Evolutionary conservation across 2,888 invertebrate genomes (phyloP).

Genomic region (Thecophora atra): DNA sequence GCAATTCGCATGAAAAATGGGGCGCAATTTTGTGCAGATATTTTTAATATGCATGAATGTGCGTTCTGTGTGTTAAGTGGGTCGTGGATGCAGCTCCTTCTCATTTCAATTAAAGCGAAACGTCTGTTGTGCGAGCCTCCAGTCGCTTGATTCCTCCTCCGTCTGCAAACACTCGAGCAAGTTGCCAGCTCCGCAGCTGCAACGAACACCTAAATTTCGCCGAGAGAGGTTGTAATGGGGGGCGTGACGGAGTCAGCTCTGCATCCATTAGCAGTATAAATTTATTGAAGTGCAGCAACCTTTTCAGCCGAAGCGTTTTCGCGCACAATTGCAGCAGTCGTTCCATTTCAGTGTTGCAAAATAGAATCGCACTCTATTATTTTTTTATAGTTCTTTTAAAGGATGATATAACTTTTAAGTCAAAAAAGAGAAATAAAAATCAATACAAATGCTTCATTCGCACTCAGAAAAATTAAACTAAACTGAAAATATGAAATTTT

Average conservation of each 20-base stretch:
- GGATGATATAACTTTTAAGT: too few relatives aligned
- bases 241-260: slow-evolving; percentile 33
- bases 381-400: too few relatives aligned
- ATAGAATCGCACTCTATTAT: too few relatives aligned
- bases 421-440: background rate
- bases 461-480: background rate
- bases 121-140: background rate
- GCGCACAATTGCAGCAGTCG: too few relatives aligned
- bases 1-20: too few relatives aligned
- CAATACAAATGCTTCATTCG: background rate
- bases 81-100: background rate
- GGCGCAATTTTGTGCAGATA: too few relatives aligned
- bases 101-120: background rate
- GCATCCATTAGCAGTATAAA: slow-evolving; percentile 34
- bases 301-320: slow-evolving; percentile 9
- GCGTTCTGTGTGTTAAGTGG: background rate
- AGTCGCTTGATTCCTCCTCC: too few relatives aligned
- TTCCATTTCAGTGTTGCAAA: too few relatives aligned
- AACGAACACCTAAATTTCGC: slow-evolving; percentile 3
- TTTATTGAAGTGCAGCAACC: slow-evolving; percentile 28
- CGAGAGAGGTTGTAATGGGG: background rate
- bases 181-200: background rate
- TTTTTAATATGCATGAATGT: slow-evolving; percentile 1
- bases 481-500: slow-evolving; percentile 2
- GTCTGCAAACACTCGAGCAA: background rate